These are phyloP conservation scores for Acanthoscelides obtectus DNA, from an alignment of 2,888 invertebrate genomes.

Conservation along the genomic window DNA sequence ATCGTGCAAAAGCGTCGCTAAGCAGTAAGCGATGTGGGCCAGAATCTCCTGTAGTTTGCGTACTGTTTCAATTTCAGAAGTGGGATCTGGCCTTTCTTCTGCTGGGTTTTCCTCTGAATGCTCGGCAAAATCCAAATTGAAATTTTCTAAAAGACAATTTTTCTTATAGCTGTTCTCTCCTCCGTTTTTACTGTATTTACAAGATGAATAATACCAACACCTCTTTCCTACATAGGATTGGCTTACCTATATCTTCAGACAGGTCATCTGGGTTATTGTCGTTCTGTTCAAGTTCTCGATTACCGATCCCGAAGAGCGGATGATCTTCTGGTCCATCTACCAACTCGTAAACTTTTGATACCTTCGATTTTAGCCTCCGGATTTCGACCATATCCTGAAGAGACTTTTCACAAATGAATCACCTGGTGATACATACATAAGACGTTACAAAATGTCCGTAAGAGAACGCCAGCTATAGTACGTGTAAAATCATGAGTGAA, in stretches of 20 bases:
- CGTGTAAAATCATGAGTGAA: too few species aligned
- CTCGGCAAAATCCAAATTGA: not conserved
- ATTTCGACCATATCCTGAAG: constrained; percentile 20
- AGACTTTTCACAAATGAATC: constrained; percentile 5
- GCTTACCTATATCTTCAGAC: not conserved
- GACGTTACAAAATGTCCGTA: too few species aligned
- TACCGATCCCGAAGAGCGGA: constrained; percentile 2
- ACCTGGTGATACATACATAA: not conserved
- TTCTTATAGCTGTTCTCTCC: not conserved
- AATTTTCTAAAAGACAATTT: not conserved
- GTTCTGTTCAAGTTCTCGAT: not conserved
- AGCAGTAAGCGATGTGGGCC: constrained; percentile 8
- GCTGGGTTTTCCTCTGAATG: not conserved
- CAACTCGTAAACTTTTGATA: not conserved
- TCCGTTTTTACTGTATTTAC: not conserved
- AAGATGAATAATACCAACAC: not conserved
- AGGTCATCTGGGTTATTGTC: not conserved
- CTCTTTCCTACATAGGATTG: too few species aligned
- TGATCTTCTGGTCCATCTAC: not conserved
- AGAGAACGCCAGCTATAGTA: too few species aligned
- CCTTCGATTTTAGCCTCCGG: constrained; percentile 7
- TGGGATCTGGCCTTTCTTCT: not conserved
- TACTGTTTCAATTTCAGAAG: constrained; percentile 2
- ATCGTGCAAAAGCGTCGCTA: constrained; percentile 10
- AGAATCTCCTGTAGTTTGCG: constrained; percentile 11